Conservation (phyloP, 2,797 vertebrate genomes). For the Petrocephalus sullivani region DNA sequence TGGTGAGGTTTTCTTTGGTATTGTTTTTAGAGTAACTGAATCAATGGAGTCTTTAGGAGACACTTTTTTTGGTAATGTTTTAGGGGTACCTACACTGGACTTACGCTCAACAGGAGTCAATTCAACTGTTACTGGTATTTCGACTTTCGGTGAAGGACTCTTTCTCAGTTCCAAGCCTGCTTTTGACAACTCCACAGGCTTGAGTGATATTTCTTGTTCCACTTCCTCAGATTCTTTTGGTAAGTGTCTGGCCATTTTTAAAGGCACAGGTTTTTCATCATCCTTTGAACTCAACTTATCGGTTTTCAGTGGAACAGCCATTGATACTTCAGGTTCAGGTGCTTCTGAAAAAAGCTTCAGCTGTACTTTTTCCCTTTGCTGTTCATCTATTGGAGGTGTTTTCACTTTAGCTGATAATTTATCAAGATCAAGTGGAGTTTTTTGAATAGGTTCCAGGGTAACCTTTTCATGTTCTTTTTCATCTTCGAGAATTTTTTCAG, state of each 20-base stretch:
- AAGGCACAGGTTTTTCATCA: constrained; percentile 50
- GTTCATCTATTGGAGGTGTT: constrained; percentile 31
- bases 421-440: constrained; percentile 45
- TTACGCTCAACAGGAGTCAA: constrained; percentile 46
- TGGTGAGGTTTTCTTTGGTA: constrained; percentile 55
- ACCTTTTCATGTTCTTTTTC: constrained; percentile 45
- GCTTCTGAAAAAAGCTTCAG: constrained; percentile 58
- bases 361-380: constrained; percentile 37
- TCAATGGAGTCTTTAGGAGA: constrained; percentile 61
- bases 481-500: constrained; percentile 22
- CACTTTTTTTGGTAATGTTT: constrained; percentile 36
- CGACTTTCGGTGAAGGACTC: constrained; percentile 59
- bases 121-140: constrained; percentile 52
- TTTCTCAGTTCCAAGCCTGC: constrained; percentile 55
- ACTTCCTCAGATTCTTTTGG: constrained; percentile 53
- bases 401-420: constrained; percentile 51
- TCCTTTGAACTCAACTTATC: constrained; percentile 47
- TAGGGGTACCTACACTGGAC: constrained; percentile 35
- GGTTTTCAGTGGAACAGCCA: constrained; percentile 46
- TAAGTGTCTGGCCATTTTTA: constrained; percentile 49
- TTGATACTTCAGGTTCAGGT: constrained; percentile 46
- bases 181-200: constrained; percentile 56
- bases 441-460: constrained; percentile 44
- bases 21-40: constrained; percentile 50
- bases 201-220: constrained; percentile 51